A percentile compares a stretch with the other conserved stretches of the same genome.
phyloP scores from a whole-genome alignment of 2,888 invertebrate genomes.

The Mimachlamys varia region DNA sequence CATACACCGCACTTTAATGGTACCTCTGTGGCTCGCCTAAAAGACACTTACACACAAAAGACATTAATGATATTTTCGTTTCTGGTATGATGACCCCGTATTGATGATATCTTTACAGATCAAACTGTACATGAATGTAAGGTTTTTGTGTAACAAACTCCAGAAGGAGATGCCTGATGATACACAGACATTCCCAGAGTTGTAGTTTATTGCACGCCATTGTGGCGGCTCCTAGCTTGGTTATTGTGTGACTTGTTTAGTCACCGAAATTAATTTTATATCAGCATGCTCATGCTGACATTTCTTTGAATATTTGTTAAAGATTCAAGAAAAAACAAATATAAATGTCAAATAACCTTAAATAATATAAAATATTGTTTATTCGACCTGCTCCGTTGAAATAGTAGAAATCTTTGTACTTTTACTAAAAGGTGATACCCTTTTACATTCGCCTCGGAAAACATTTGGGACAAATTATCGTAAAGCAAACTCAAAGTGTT shows the following conservation, averaged over 20 bases:
- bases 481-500: not conserved
- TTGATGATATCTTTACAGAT: not conserved
- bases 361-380: not conserved
- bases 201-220: not conserved
- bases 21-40: not conserved
- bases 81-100: conserved; percentile 1
- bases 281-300: not conserved
- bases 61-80: not conserved
- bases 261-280: not conserved
- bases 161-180: not conserved
- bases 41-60: not conserved
- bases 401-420: not conserved
- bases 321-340: not conserved
- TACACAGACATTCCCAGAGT: not conserved
- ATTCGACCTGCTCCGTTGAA: not conserved
- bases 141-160: not conserved
- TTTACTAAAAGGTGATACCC: not conserved
- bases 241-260: not conserved
- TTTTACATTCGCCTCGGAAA: not conserved
- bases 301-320: not conserved
- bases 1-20: conserved; percentile 4
- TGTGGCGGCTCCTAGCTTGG: not conserved
- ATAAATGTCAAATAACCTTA: not conserved
- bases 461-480: not conserved
- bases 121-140: not conserved